Conservation (phyloP, 2,113 vertebrate species). For the Atherinomorus stipes region DNA sequence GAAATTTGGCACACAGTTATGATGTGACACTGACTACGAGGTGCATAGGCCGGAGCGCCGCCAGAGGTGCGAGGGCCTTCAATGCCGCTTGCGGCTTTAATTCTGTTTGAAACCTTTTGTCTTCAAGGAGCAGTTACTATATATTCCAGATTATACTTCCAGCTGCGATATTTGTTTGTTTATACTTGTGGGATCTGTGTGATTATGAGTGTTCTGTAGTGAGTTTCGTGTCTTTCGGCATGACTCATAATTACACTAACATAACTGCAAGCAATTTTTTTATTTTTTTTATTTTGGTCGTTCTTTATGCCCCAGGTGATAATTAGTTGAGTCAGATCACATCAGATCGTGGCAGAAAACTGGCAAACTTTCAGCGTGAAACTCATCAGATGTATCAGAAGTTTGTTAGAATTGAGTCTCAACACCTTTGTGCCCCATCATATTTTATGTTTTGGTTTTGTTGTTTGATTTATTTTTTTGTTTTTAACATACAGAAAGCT, state of each 20-base stretch:
- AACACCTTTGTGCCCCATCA: neutral
- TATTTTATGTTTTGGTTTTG: no score
- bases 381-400: neutral
- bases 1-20: no score
- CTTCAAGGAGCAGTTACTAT: no score
- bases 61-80: no score
- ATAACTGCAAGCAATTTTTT: neutral
- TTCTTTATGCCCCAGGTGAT: neutral
- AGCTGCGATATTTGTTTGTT: neutral
- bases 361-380: neutral
- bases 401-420: neutral
- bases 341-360: neutral
- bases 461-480: neutral
- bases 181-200: neutral
- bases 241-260: slow-evolving; percentile 40
- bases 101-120: no score
- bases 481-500: neutral
- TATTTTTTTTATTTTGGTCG: neutral
- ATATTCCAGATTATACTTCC: neutral
- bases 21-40: no score
- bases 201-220: neutral
- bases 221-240: neutral
- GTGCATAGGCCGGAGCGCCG: no score
- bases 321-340: neutral
- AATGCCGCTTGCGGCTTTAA: no score